phyloP scores from a whole-genome alignment of 2,888 invertebrate genomes.

The Aporophyla lueneburgensis region DNA sequence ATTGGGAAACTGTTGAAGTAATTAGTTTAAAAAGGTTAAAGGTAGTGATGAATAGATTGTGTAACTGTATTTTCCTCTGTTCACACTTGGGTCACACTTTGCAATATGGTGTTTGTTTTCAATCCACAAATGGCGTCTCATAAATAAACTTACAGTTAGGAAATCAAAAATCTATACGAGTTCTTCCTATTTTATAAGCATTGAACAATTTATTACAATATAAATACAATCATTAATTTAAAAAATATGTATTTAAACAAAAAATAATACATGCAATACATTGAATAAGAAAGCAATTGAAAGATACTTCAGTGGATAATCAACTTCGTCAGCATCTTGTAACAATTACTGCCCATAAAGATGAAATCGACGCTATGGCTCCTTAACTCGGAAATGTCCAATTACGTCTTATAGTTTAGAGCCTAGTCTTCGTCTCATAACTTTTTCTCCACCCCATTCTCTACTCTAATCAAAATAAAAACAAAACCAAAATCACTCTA shows the following conservation, averaged over 20 bases:
- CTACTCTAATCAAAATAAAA: neutral
- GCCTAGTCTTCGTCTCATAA: neutral
- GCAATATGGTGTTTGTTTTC: conserved; percentile 10
- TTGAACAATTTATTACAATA: too few relatives aligned
- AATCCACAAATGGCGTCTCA: neutral
- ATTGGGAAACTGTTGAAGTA: conserved; percentile 40
- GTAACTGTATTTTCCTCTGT: conserved; percentile 11
- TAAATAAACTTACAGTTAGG: conserved; percentile 1
- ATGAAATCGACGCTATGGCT: neutral
- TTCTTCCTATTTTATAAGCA: too few relatives aligned
- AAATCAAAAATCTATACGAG: too few relatives aligned
- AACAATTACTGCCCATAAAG: neutral
- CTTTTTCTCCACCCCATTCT: too few relatives aligned
- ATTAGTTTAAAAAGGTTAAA: conserved; percentile 33
- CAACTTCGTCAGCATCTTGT: neutral
- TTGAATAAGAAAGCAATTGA: too few relatives aligned
- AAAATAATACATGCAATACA: too few relatives aligned
- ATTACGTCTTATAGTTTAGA: neutral
- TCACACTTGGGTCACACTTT: neutral
- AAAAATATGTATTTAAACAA: too few relatives aligned
- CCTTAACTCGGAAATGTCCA: neutral
- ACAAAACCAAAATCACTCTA: neutral
- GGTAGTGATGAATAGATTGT: conserved; percentile 6
- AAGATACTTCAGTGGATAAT: too few relatives aligned
- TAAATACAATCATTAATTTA: too few relatives aligned